These are phyloP conservation scores for Lysandra bellargus DNA, from an alignment of 2,888 invertebrate genomes.

Conservation along the genomic window DNA sequence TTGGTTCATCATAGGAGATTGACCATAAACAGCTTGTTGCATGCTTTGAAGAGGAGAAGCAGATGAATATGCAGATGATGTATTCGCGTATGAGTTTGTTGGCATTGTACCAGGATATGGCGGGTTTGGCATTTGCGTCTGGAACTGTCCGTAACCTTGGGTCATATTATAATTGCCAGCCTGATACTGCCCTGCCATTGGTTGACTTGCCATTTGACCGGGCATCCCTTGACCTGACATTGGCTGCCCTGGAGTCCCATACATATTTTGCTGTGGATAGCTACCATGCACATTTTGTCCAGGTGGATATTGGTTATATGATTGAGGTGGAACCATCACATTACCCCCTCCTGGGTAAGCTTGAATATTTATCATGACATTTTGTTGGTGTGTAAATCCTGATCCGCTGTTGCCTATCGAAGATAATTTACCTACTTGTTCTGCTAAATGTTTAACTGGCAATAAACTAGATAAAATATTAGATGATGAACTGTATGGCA, in stretches of 20 bases:
- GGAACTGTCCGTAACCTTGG: conserved; percentile 59
- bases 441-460: conserved; percentile 72
- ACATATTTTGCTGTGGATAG: conserved; percentile 63
- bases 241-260: conserved; percentile 59
- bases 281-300: conserved; percentile 68
- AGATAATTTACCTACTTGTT: conserved; percentile 73
- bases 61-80: conserved; percentile 58
- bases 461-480: conserved; percentile 66
- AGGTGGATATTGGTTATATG: conserved; percentile 65
- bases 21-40: conserved; percentile 72
- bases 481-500: conserved; percentile 63
- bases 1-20: conserved; percentile 50
- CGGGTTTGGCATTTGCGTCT: conserved; percentile 58
- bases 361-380: conserved; percentile 83
- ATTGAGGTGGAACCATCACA: conserved; percentile 70
- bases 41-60: conserved; percentile 69
- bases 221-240: conserved; percentile 42
- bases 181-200: conserved; percentile 56
- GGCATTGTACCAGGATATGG: conserved; percentile 57
- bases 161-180: conserved; percentile 57
- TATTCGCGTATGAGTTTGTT: conserved; percentile 54
- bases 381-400: conserved; percentile 81
- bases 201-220: conserved; percentile 37
- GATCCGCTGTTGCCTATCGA: conserved; percentile 55
- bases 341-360: conserved; percentile 80